These are phyloP conservation scores for Papilio gigon DNA, from an alignment of 2,888 invertebrate genomes.

Conservation along the genomic window DNA sequence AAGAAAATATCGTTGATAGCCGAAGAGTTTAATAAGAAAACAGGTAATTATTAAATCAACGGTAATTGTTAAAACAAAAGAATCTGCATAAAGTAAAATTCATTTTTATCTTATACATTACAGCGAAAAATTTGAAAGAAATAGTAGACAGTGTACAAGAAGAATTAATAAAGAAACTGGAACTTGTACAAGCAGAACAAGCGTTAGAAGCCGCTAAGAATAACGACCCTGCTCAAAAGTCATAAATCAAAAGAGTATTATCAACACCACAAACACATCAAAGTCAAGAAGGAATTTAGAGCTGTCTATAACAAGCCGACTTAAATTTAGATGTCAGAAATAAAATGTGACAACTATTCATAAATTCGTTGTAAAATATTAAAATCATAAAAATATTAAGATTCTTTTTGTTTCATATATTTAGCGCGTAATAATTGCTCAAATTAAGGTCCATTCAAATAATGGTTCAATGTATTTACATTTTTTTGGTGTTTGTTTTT, in stretches of 20 bases:
- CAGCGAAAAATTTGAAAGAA: constrained; percentile 76
- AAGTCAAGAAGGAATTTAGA: constrained; percentile 33
- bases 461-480: constrained; percentile 25
- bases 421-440: not conserved
- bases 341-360: constrained; percentile 34
- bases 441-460: constrained; percentile 4
- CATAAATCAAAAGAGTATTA: constrained; percentile 38
- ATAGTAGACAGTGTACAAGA: constrained; percentile 77
- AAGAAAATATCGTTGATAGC: constrained; percentile 75
- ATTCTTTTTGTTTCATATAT: constrained; percentile 11
- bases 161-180: constrained; percentile 71
- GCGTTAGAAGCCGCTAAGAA: constrained; percentile 43
- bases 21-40: constrained; percentile 78
- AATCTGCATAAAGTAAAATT: not conserved
- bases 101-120: constrained; percentile 43
- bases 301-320: constrained; percentile 19
- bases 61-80: not conserved
- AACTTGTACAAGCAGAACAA: constrained; percentile 67
- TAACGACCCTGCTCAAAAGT: constrained; percentile 43
- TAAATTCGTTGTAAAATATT: constrained; percentile 39
- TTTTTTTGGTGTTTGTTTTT: not conserved
- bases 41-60: constrained; percentile 56
- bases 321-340: constrained; percentile 36
- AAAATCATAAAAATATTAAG: constrained; percentile 37
- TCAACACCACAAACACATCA: constrained; percentile 9